These are phyloP conservation scores for Zaprionus ghesquierei DNA, from an alignment of 1,140 invertebrate genomes.

Conservation along the genomic window DNA sequence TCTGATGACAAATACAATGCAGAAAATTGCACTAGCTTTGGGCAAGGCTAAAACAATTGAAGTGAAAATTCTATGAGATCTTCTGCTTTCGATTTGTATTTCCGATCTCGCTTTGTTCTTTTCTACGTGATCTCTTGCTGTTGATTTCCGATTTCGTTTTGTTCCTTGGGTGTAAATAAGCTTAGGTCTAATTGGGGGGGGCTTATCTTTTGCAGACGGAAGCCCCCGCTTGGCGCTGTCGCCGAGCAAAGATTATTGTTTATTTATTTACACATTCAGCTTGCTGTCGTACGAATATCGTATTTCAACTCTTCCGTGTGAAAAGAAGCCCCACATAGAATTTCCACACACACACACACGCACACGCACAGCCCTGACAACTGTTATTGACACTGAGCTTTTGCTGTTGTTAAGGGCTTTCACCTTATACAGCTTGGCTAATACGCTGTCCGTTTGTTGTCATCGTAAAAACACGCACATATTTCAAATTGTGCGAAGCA, in stretches of 20 bases:
- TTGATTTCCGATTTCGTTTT: background rate
- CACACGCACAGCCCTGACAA: slow-evolving; percentile 28
- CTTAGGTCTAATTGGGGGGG: background rate
- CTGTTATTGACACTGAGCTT: slow-evolving; percentile 64
- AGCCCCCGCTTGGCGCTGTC: background rate
- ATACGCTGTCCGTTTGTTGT: slow-evolving; percentile 23
- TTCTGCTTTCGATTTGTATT: background rate
- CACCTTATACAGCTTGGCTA: slow-evolving; percentile 48
- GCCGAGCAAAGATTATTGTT: slow-evolving; percentile 25
- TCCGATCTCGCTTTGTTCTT: background rate
- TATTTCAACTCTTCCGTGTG: slow-evolving; percentile 53
- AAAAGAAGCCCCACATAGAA: slow-evolving; percentile 57
- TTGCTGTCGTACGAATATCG: slow-evolving; percentile 23
- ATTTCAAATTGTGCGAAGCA: slow-evolving; percentile 34
- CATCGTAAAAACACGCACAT: slow-evolving; percentile 37
- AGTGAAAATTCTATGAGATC: background rate
- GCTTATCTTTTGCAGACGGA: background rate
- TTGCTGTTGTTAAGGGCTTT: slow-evolving; percentile 59
- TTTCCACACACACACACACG: slow-evolving; percentile 29
- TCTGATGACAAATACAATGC: slow-evolving; percentile 28
- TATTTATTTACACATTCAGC: slow-evolving; percentile 42
- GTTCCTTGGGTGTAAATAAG: background rate
- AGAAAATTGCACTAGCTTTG: slow-evolving; percentile 18
- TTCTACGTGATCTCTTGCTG: too few species aligned
- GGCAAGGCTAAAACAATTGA: slow-evolving; percentile 1